A percentile compares a stretch with the other conserved stretches of the same genome.
Evolutionary conservation across 2,797 vertebrate species (phyloP).

Genomic region (Mormyrops boulengeri): DNA sequence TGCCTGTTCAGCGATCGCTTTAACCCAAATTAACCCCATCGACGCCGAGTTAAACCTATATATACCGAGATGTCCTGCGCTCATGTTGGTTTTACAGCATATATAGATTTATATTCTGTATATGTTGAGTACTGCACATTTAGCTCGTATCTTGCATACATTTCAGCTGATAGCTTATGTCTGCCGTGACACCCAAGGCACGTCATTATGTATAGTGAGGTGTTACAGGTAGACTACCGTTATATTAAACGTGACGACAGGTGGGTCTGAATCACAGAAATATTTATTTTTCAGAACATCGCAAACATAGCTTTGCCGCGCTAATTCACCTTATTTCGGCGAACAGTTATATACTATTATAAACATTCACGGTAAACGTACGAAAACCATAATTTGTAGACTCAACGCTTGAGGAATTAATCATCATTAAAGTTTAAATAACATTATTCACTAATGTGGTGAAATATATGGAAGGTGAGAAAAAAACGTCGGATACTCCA

Average conservation of each 20-base stretch:
- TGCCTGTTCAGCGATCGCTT: constrained; percentile 79
- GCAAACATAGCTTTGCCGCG: not conserved
- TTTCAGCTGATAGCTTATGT: not conserved
- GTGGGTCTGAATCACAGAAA: not conserved
- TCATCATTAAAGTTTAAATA: not conserved
- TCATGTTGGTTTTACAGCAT: not conserved
- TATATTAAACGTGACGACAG: not conserved
- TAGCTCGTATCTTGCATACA: not conserved
- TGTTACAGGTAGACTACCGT: not conserved
- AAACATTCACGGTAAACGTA: not conserved
- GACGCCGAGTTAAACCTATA: constrained; percentile 40
- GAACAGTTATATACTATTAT: not conserved
- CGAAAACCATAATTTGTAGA: not conserved
- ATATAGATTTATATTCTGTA: not conserved
- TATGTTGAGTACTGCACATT: not conserved
- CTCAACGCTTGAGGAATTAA: not conserved
- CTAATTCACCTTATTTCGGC: not conserved
- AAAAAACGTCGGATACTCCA: not conserved
- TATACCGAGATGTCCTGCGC: not conserved
- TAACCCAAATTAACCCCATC: constrained; percentile 85
- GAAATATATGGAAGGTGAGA: not conserved
- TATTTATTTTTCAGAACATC: not conserved
- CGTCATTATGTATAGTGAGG: not conserved
- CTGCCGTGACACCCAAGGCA: not conserved
- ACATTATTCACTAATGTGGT: not conserved